Evolutionary conservation across 2,888 invertebrate species (phyloP).

Genomic region (Aradus depressus): DNA sequence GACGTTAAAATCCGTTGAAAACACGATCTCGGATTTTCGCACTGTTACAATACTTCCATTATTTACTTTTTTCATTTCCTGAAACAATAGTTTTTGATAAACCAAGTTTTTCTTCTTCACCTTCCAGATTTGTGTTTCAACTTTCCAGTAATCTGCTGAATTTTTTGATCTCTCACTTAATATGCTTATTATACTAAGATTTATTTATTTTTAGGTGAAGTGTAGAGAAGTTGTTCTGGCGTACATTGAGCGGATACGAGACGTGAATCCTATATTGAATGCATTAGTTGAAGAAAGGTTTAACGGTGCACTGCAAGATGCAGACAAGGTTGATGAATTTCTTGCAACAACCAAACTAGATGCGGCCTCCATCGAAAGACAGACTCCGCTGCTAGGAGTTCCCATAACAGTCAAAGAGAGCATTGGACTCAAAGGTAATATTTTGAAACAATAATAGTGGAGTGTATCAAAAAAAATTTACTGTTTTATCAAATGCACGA

Average conservation of each 20-base stretch:
- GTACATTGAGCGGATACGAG: constrained; percentile 66
- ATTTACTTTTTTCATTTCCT: too few relatives aligned
- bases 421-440: constrained; percentile 55
- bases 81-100: neutral
- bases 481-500: too few relatives aligned
- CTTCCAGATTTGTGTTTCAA: neutral
- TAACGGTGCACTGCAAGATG: constrained; percentile 66
- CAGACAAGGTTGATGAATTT: constrained; percentile 53
- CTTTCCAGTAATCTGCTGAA: neutral
- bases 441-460: too few relatives aligned
- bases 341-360: constrained; percentile 5
- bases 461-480: too few relatives aligned
- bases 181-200: neutral
- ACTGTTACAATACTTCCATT: too few relatives aligned
- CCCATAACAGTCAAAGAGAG: constrained; percentile 90
- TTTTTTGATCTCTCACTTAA: neutral
- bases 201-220: constrained; percentile 44
- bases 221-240: constrained; percentile 62
- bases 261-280: constrained; percentile 72
- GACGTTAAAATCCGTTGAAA: too few relatives aligned
- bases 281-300: constrained; percentile 74
- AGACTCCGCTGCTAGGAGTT: constrained; percentile 78
- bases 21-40: too few relatives aligned
- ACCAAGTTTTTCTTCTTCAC: too few relatives aligned
- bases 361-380: constrained; percentile 37